Base-by-base conservation (phyloP, 2,888 invertebrate genomes). In the Oscheius onirici region DNA sequence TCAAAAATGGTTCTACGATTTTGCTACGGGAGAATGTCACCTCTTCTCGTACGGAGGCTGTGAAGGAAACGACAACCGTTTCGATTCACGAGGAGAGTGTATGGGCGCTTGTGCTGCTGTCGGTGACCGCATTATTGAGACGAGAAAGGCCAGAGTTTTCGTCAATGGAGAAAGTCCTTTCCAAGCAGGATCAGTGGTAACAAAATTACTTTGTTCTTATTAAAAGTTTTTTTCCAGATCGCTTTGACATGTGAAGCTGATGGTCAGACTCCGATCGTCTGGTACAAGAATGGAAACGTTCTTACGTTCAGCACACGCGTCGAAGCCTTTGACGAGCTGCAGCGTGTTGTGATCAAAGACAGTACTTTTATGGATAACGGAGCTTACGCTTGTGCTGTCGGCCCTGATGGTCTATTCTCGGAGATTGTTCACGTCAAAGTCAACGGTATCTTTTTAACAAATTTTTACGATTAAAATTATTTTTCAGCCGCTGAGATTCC, bases 31-130 rank as follows among this genome's bases (percentile, higher is more conserved):
- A 26, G 69, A 73, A 0, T 86, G 86, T 54, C 78, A 77, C 20
- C 41, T 71, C 24, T 86, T 86, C 81, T 69, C 78, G 61, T 86
- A 83, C 60, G 78, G 81, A 44, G 85, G 85, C 24, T 86, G 86
- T 63, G 78, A 69, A 40, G 86, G 86, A 57, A 86, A 86, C 63
- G 72, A 63, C 11, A 83, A 84, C 60, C 61, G 82, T 13, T 83
- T 82, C 69, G 72, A 77, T 5, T 60, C 83, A 17, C 76, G 73
- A 43, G 58, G 60, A n/a, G 78, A 78, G n/a, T 82, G 82, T 49
- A 54, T 65, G 43, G 22, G 34, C 17, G 73, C 66, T 41, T 73
- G 73, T 49, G 70, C 51, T 11, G 11, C 43, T 26, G 34, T 73
- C 17, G 58, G 44, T 61, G 67, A 63, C 65, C 54, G 63, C 26